These are phyloP conservation scores for Aleiodes alternator DNA, from an alignment of 2,888 invertebrate species.

Conservation along the genomic window DNA sequence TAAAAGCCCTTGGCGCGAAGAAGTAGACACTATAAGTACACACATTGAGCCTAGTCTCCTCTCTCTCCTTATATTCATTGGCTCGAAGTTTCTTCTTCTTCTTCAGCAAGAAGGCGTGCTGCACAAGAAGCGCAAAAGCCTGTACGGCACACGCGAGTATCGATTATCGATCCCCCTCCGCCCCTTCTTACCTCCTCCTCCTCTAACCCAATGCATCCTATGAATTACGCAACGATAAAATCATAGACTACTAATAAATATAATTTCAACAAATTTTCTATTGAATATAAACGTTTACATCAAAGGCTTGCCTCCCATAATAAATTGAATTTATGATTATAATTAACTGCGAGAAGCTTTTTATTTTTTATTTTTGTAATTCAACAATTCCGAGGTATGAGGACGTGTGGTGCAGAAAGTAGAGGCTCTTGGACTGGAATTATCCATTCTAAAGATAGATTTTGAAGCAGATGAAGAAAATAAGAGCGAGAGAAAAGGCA, in stretches of 20 bases:
- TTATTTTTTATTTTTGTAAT: neutral
- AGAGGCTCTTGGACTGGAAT: slow-evolving; percentile 12
- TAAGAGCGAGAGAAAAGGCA: neutral
- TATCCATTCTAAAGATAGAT: slow-evolving; percentile 23
- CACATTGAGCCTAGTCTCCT: slow-evolving; percentile 19
- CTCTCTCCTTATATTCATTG: neutral
- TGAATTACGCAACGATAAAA: slow-evolving; percentile 46
- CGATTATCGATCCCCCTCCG: slow-evolving; percentile 32
- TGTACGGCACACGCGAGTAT: slow-evolving; percentile 43
- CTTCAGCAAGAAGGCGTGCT: neutral
- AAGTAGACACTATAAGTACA: slow-evolving; percentile 32
- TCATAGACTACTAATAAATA: slow-evolving; percentile 19
- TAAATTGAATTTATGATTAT: too few relatives aligned
- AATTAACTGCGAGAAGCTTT: neutral
- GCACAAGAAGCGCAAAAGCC: neutral
- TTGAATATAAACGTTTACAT: slow-evolving; percentile 11
- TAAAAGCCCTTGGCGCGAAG: slow-evolving; percentile 33
- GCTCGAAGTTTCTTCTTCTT: slow-evolving; percentile 18
- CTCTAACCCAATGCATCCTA: slow-evolving; percentile 8
- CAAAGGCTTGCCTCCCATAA: neutral
- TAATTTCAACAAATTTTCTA: slow-evolving; percentile 31
- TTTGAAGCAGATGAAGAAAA: slow-evolving; percentile 1
- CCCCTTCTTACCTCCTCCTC: too few relatives aligned
- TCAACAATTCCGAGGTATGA: neutral
- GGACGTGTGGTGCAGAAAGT: neutral